Evolutionary conservation across 2,797 vertebrate species (phyloP).

Genomic region (Poecile montanus): DNA sequence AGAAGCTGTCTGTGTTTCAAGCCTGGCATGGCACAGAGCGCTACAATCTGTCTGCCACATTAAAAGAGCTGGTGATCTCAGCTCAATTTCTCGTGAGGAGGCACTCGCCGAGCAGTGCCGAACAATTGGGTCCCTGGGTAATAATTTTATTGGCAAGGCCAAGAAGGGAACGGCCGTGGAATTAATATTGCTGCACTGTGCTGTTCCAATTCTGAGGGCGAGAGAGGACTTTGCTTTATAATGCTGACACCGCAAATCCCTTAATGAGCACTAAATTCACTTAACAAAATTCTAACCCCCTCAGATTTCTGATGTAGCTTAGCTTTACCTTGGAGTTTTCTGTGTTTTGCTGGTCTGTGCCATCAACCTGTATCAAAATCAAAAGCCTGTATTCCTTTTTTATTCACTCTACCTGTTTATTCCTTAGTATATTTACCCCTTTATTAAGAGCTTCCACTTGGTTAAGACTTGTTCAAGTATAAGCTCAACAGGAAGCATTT

Average conservation of each 20-base stretch:
- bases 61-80: not conserved
- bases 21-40: accelerated
- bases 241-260: conserved; percentile 57
- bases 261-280: conserved; percentile 65
- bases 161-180: conserved; percentile 19
- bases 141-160: conserved; percentile 57
- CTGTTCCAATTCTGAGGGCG: conserved; percentile 17
- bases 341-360: not conserved
- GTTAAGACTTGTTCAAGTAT: conserved; percentile 51
- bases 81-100: not conserved
- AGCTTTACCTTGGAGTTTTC: conserved; percentile 19
- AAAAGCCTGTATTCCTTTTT: conserved; percentile 22
- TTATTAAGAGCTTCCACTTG: conserved; percentile 64
- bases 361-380: too few species aligned
- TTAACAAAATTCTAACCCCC: conserved; percentile 63
- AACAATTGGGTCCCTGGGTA: conserved; percentile 60
- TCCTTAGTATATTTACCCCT: conserved; percentile 55
- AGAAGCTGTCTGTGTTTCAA: not conserved
- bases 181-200: conserved; percentile 60
- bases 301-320: conserved; percentile 34
- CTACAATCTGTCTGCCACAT: not conserved
- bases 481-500: conserved; percentile 65
- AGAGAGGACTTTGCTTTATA: conserved; percentile 57
- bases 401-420: conserved; percentile 56
- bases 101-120: not conserved